Base-by-base conservation (phyloP, 92 coral and sea anemone genomes). In the Muricea muricata region DNA sequence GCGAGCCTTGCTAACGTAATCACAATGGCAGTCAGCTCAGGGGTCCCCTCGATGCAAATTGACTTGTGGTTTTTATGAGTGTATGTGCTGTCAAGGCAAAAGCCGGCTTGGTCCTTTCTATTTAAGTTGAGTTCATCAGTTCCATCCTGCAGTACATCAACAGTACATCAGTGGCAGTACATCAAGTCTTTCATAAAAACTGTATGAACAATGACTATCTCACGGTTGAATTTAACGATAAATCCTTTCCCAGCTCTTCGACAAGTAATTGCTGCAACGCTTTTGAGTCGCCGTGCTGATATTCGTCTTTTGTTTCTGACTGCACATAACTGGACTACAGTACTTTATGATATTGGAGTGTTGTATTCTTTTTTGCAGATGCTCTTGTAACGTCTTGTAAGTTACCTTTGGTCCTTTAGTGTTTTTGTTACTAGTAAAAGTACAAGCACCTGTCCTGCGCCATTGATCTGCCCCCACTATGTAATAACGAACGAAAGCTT, bases 271-370 rank as follows among this genome's bases (percentile, higher is more conserved):
- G 77, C 35, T 4, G 65, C 6, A 6, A 39, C 67, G 35, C 60
- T 14, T 37, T 39, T 26, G 14, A 6, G 18, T 3, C 65, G 65
- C 65, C 23, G 65, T 8, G 89, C 89, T 20, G 79, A 78, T 33
- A 86, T 86, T 34, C 85, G 39, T 9, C 89, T 81, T 72, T 69
- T 86, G 80, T 86, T 86, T n/a, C 75, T 79, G 10, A 79, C 85
- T 1, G 80, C 54, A 24, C 89, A 86, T 25, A 86, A 34, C 35
- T 86, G 81, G 7, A 79, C 77, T 21, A 70, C 77, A 70, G 46
- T 70, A 1, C 77, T 48, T 29, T 70, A 70, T 28, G 77, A 70
- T 14, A 70, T 70, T 42, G 41, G 12, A 4, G 77, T 70, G 46
- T n/a, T 70, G 77, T 70, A 70, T 26, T 70, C 77, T n/a, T 4